Evolutionary conservation across 2,888 invertebrate species (phyloP).

Genomic region (Ditylenchus weischeri): DNA sequence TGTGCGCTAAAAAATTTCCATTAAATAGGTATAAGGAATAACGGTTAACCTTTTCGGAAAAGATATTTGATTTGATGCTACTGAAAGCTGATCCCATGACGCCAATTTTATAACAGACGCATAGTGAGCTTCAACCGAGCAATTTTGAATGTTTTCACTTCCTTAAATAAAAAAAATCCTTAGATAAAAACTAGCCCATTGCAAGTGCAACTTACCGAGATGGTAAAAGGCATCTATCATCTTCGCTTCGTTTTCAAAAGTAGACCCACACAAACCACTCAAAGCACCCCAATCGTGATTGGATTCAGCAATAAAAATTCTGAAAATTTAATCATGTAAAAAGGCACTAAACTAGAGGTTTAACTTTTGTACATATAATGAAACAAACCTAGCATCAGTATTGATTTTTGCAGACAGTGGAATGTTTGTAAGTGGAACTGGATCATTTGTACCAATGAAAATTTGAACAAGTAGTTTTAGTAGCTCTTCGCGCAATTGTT

Average conservation of each 20-base stretch:
- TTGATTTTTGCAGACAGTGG: background rate
- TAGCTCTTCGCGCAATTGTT: background rate
- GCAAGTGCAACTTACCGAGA: background rate
- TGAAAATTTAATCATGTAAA: background rate
- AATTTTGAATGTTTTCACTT: background rate
- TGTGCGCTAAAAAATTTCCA: too few relatives aligned
- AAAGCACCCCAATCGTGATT: slow-evolving; percentile 7
- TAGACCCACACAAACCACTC: background rate
- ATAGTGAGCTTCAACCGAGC: slow-evolving; percentile 7
- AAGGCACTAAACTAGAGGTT: background rate
- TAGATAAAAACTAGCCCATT: too few relatives aligned
- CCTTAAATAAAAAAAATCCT: too few relatives aligned
- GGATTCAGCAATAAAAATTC: slow-evolving; percentile 7
- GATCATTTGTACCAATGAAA: slow-evolving; percentile 2
- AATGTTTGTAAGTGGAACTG: background rate
- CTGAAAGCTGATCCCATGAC: slow-evolving; percentile 12
- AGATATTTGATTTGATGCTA: background rate
- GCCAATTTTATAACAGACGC: slow-evolving; percentile 7
- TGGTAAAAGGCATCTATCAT: slow-evolving; percentile 9
- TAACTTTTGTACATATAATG: background rate
- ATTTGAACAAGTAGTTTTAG: slow-evolving; percentile 6
- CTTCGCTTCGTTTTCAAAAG: background rate
- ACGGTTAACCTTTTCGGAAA: slow-evolving; percentile 16
- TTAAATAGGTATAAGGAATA: too few relatives aligned
- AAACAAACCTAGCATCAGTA: background rate